phyloP scores from a whole-genome alignment of 2,113 vertebrate species.

The Muscicapa adusta region DNA sequence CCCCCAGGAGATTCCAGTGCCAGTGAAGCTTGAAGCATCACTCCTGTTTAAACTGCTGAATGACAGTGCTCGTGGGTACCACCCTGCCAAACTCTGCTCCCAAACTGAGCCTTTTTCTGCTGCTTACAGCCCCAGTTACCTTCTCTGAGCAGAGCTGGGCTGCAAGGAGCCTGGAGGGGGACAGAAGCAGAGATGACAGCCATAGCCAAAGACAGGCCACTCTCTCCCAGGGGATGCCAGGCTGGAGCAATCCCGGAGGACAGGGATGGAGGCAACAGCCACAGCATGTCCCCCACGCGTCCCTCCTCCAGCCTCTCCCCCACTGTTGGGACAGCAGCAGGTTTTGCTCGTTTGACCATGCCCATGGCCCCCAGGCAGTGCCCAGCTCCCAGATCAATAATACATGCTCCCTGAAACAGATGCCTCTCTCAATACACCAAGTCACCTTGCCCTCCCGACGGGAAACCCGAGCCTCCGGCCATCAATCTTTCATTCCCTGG shows the following conservation, averaged over 20 bases:
- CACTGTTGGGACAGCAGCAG: neutral
- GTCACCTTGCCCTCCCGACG: neutral
- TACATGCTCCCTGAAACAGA: conserved; percentile 61
- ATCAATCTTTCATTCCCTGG: conserved; percentile 69
- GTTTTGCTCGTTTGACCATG: neutral
- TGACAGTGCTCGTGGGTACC: fast-evolving
- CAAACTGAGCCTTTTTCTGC: fast-evolving
- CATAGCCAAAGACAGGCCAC: neutral
- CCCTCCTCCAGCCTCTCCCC: neutral
- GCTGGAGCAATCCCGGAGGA: fast-evolving
- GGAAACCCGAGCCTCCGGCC: conserved; percentile 34
- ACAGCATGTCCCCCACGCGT: fast-evolving
- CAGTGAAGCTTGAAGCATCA: neutral
- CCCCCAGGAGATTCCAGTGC: neutral
- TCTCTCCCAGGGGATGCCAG: neutral
- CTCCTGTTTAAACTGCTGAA: fast-evolving
- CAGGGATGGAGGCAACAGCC: neutral
- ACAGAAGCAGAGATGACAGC: neutral
- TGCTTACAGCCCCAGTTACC: neutral
- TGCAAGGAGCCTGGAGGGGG: neutral
- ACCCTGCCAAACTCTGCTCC: fast-evolving
- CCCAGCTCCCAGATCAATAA: conserved; percentile 58
- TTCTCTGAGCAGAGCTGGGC: neutral
- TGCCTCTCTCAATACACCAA: conserved; percentile 2
- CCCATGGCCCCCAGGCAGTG: fast-evolving